Evolutionary conservation across 2,888 invertebrate genomes (phyloP).

Genomic region (Synergus laeviventris): DNA sequence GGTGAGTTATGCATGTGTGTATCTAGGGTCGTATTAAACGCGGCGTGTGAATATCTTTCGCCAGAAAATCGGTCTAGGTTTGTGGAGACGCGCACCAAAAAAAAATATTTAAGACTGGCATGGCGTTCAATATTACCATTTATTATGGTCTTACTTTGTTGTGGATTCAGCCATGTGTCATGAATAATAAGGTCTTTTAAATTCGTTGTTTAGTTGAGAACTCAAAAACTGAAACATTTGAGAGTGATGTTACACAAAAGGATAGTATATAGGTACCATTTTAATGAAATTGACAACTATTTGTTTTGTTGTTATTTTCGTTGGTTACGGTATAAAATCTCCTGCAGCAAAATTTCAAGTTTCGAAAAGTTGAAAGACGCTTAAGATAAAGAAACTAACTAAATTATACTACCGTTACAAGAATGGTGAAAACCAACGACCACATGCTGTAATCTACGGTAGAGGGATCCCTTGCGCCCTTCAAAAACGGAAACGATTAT

Average conservation of each 20-base stretch:
- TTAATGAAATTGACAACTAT: not conserved
- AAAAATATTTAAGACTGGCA: not conserved
- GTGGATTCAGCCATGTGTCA: not conserved
- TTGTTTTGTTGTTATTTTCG: not conserved
- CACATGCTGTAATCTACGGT: constrained; percentile 21
- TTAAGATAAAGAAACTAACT: constrained; percentile 20
- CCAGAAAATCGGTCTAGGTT: constrained; percentile 11
- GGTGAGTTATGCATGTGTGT: constrained; percentile 37
- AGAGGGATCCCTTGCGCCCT: constrained; percentile 34
- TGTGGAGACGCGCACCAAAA: not conserved
- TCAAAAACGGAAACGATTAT: constrained; percentile 38
- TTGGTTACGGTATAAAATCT: not conserved
- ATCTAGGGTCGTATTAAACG: constrained; percentile 4
- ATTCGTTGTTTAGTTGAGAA: not conserved
- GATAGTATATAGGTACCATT: not conserved
- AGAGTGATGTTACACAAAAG: not conserved
- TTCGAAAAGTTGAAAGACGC: not conserved
- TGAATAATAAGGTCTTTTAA: not conserved
- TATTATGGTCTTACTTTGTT: not conserved
- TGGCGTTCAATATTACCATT: not conserved
- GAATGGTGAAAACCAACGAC: constrained; percentile 29
- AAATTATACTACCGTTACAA: constrained; percentile 30
- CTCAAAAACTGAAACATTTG: not conserved
- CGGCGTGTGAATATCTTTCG: not conserved
- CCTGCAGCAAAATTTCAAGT: not conserved